Evolutionary conservation across 2,797 vertebrate genomes (phyloP), one percentile per base, ranked within the genome.

Genomic region (Enteromius fasciolatus): DNA sequence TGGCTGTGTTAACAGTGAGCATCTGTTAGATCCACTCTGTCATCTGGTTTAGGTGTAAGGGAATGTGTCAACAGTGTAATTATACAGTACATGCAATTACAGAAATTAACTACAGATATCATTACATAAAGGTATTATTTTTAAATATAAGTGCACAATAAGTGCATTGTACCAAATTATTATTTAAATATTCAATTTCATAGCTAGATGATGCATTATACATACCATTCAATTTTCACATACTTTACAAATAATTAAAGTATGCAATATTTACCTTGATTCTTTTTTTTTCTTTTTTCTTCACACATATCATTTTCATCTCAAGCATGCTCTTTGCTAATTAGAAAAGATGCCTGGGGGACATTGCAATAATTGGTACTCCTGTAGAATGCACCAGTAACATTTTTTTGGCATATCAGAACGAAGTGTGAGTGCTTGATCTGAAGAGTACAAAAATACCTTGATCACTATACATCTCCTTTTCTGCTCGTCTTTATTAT

Each of bases 401-500:
- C 17, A 46, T 14, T 1, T 25, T n/a, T 73, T 14, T 4, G 7
- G 2, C 4, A 20, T 11, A 33, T 73, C 28, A 36, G 23, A 48
- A 68, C 25, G 31, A 66, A 68, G 41, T 25, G 4, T 41, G 33
- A 33, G 9, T 5, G 50, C 12, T 67, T 66, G 36, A 15, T 15
- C 33, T 36, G 33, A 23, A 28, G 36, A n/a, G 23, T 23, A 72
- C 11, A 72, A 25, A 80, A 70, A 15, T 46, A 66, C 25, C 39
- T 70, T 80, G 11, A 57, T 67, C 59, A 28, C 59, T 14, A 46
- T 25, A 2, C 25, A 67, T 64, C 10, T 59, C 31, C 17, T 78
- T 33, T 46, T 14, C 52, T 8, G 48, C 28, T 59, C 39, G 25
- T 52, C 67, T 73, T 54, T 63, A 83, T 81, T 72, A 72, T 81